Percentiles rank a stretch among this genome's conserved stretches.
These are phyloP conservation scores for Neoaliturus tenellus DNA, from an alignment of 2,888 invertebrate genomes.

Conservation along the genomic window DNA sequence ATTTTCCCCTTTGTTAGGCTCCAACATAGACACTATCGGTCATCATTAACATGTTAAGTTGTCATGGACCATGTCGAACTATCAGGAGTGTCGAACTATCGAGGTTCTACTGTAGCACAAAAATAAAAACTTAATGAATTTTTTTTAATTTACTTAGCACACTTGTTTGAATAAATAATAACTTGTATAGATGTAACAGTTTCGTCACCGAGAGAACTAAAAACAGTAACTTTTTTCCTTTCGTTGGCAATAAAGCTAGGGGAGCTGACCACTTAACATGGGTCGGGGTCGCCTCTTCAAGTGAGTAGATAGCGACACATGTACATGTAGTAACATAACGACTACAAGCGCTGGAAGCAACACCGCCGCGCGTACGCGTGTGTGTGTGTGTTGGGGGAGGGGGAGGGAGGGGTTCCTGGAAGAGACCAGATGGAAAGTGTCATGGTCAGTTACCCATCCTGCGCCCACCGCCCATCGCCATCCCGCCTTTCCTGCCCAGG, in stretches of 20 bases:
- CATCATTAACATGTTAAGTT: too few species aligned
- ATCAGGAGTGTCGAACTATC: too few species aligned
- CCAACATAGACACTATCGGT: too few species aligned
- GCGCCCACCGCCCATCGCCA: not conserved
- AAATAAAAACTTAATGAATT: too few species aligned
- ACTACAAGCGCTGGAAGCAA: not conserved
- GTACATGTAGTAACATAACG: constrained; percentile 13
- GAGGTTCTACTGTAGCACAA: too few species aligned
- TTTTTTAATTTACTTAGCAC: too few species aligned
- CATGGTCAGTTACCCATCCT: not conserved
- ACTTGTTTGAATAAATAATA: too few species aligned
- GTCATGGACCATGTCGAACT: too few species aligned
- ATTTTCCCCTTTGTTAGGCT: too few species aligned
- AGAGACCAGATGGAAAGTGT: not conserved
- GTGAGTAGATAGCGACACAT: not conserved
- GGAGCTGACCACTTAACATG: not conserved
- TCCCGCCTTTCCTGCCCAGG: not conserved
- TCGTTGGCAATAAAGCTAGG: not conserved
- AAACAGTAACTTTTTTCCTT: too few species aligned
- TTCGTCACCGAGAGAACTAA: too few species aligned
- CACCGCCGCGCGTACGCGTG: not conserved
- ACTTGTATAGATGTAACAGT: too few species aligned
- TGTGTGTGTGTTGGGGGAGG: not conserved
- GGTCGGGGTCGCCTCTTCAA: not conserved
- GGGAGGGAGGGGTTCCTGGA: not conserved